phyloP scores from a whole-genome alignment of 2,888 invertebrate genomes.

The Atrina japonica region DNA sequence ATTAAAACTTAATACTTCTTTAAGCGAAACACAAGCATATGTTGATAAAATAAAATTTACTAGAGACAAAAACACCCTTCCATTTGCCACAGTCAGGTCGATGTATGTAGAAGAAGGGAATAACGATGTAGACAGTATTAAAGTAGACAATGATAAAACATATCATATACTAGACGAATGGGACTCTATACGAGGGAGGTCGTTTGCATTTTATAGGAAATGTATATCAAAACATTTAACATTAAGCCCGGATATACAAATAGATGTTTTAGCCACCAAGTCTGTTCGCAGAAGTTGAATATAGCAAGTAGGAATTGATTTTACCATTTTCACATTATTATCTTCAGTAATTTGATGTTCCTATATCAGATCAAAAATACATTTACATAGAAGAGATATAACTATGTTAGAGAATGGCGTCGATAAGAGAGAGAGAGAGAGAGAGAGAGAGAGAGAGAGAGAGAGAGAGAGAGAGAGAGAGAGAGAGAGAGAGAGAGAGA shows the following conservation, averaged over 20 bases:
- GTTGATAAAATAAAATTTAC: conserved; percentile 53
- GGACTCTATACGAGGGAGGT: conserved; percentile 50
- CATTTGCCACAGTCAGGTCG: conserved; percentile 65
- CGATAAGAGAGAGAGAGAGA: too few relatives aligned
- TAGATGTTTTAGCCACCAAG: conserved; percentile 49
- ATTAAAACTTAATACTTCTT: conserved; percentile 48
- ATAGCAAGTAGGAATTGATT: too few relatives aligned
- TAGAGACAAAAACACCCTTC: conserved; percentile 49
- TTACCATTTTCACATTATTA: too few relatives aligned
- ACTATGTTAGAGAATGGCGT: too few relatives aligned
- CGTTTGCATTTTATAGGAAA: conserved; percentile 64
- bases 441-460: too few relatives aligned
- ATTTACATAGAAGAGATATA: too few relatives aligned
- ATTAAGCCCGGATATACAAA: conserved; percentile 66
- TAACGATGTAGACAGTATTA: conserved; percentile 64
- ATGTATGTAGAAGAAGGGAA: conserved; percentile 67
- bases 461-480: too few relatives aligned
- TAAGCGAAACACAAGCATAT: conserved; percentile 53
- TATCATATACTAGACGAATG: conserved; percentile 61
- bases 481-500: too few relatives aligned
- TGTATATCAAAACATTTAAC: conserved; percentile 70
- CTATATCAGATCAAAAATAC: too few relatives aligned
- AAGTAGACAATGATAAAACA: conserved; percentile 52
- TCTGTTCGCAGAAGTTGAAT: too few relatives aligned
- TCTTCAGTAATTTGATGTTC: too few relatives aligned